Base-by-base conservation (phyloP, 2,113 vertebrate genomes). In the Brachionichthys hirsutus region DNA sequence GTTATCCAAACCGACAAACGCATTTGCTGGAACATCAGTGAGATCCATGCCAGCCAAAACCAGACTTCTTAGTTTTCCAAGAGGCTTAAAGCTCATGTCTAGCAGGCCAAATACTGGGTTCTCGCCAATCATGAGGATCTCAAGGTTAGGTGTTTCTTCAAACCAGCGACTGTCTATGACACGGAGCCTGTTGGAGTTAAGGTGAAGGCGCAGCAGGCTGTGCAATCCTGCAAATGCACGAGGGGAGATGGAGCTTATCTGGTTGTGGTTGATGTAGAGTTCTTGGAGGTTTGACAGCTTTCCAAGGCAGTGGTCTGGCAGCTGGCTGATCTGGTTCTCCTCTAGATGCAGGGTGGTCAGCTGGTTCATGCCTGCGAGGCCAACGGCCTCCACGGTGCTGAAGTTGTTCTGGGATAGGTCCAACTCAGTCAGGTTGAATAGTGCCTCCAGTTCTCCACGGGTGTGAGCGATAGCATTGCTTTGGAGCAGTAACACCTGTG, bases 371-470 rank as follows among this genome's bases (percentile, higher is more conserved):
- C 91, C 94, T 9, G 89, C 91, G 64, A 99, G 92, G 30, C 94
- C 94, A 15, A 98, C 93, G 0, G 95, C 95, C 78, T 87, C 90
- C 61, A 96, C 93, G 12, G 85, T 94, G 2, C 93, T 98, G 75
- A 99, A 97, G 88, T 98, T 98, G 72, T 99, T 99, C 65, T 99
- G 97, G 43, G 97, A 99, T 58, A 99, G 91, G 76, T 99, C 97
- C 57, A 99, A 42, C 69, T 99, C 97, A 0, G 97, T 99, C 72
- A 99, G 84, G 85, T 99, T 99, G 60, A 92, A 90, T 36, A 99
- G 92, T 74, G 88, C 92, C 2, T 96, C 93, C 42, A 98, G 91
- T 40, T 98, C 96, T 1, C 92, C 93, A 2, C 77, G 90, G 40
- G 93, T 95, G 84, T 84, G 93, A 17, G 91, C 94, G 14, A 99